Percentiles rank a stretch among this genome's conserved stretches.
phyloP scores from a whole-genome alignment of 1,140 invertebrate genomes.

The Drosophila burlai region DNA sequence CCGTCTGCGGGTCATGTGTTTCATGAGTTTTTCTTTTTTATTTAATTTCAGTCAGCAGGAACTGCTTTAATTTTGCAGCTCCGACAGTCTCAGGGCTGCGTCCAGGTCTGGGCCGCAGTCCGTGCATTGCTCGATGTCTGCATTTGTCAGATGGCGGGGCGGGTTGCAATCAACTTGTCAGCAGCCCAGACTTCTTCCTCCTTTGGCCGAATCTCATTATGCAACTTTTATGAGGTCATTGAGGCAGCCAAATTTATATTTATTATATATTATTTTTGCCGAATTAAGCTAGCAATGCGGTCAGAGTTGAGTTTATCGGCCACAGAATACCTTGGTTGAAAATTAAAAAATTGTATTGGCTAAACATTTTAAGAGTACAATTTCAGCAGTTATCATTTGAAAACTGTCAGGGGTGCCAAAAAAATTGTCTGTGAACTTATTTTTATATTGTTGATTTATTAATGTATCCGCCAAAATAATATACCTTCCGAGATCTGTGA shows the following conservation, averaged over 20 bases:
- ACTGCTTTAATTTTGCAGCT: constrained; percentile 20
- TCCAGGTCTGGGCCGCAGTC: constrained; percentile 12
- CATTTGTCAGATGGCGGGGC: constrained; percentile 46
- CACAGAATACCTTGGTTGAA: neutral
- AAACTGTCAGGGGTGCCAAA: no score
- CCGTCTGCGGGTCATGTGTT: constrained; percentile 2
- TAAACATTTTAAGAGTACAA: no score
- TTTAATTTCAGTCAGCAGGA: constrained; percentile 25
- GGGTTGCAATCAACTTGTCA: constrained; percentile 74
- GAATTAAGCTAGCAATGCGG: constrained; percentile 49
- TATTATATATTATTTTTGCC: no score
- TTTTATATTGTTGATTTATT: neutral
- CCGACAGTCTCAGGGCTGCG: neutral
- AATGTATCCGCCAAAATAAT: neutral
- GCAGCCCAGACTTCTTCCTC: constrained; percentile 29
- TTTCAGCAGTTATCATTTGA: no score
- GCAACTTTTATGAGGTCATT: constrained; percentile 72
- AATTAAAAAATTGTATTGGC: no score
- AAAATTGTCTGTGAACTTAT: no score
- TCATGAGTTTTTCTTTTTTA: constrained; percentile 40
- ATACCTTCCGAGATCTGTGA: neutral
- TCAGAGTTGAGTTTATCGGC: neutral
- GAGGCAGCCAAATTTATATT: constrained; percentile 64
- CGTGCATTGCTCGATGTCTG: constrained; percentile 44
- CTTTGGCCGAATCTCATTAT: constrained; percentile 59